Evolutionary conservation across 2,888 invertebrate genomes (phyloP).

Genomic region (Hololepta plana): DNA sequence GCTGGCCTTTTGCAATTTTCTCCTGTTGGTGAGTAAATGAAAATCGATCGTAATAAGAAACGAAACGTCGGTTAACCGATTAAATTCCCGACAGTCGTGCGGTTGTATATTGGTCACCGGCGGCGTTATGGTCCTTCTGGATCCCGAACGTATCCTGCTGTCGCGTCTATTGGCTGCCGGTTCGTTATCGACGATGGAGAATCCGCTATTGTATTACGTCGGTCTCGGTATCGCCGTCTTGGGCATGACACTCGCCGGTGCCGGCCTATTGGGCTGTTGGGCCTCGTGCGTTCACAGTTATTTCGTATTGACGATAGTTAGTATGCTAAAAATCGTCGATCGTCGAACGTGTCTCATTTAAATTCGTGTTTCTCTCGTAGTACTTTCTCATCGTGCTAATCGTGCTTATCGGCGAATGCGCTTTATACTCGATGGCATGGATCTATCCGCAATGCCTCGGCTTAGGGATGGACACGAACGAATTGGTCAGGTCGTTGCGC

Average conservation of each 20-base stretch:
- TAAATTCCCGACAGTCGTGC: conserved; percentile 38
- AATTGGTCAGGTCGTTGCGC: conserved; percentile 53
- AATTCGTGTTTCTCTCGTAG: conserved; percentile 25
- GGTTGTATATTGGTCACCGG: conserved; percentile 52
- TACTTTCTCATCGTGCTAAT: conserved; percentile 52
- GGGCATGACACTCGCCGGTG: conserved; percentile 48
- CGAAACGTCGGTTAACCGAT: conserved; percentile 5
- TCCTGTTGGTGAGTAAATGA: conserved; percentile 39
- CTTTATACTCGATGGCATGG: conserved; percentile 48
- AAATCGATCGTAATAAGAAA: conserved; percentile 1
- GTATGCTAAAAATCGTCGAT: conserved; percentile 14
- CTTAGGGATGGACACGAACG: conserved; percentile 45
- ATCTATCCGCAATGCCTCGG: conserved; percentile 66
- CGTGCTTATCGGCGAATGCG: conserved; percentile 49
- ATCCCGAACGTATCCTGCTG: conserved; percentile 49
- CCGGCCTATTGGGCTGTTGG: conserved; percentile 65
- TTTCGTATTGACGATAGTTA: conserved; percentile 50
- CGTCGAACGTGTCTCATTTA: not conserved
- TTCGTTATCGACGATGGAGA: conserved; percentile 37
- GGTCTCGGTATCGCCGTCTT: conserved; percentile 49
- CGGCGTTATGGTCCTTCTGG: conserved; percentile 54
- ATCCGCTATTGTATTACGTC: conserved; percentile 61
- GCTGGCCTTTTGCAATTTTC: conserved; percentile 46
- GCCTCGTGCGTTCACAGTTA: conserved; percentile 60
- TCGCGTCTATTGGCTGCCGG: conserved; percentile 51